phyloP scores from a whole-genome alignment of 2,888 invertebrate species.

The Plebejus argus region DNA sequence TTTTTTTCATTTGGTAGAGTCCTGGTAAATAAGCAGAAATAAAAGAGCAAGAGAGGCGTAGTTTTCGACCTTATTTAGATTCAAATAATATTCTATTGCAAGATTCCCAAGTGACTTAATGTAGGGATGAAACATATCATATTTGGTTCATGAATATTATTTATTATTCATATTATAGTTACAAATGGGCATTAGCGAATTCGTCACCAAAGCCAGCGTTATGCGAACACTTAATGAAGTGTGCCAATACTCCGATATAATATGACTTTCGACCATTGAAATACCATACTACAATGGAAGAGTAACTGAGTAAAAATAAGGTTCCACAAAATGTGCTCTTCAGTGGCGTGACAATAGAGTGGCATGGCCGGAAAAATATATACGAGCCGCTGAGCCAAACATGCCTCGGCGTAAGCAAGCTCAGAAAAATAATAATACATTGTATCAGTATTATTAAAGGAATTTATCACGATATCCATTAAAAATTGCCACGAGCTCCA shows the following conservation, averaged over 20 bases:
- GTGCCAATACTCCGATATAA: not conserved
- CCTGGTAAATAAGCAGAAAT: not conserved
- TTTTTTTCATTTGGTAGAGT: not conserved
- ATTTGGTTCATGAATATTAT: conserved; percentile 7
- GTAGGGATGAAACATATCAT: not conserved
- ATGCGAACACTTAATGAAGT: not conserved
- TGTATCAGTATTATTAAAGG: no score
- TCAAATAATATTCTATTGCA: not conserved
- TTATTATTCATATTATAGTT: conserved; percentile 9
- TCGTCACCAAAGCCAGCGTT: conserved; percentile 2
- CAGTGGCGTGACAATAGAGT: no score
- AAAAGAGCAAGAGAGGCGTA: not conserved
- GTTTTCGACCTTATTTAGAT: not conserved
- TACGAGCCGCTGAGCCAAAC: no score
- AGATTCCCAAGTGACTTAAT: not conserved
- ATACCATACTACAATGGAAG: not conserved
- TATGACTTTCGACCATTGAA: not conserved
- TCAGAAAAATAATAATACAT: no score
- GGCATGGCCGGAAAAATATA: no score
- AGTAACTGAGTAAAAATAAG: no score
- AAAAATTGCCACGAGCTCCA: no score
- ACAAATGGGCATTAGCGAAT: not conserved
- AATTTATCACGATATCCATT: no score
- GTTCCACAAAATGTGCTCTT: no score
- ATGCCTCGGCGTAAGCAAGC: no score